Percentiles rank a stretch among this genome's conserved stretches.
These are phyloP conservation scores for Thryonomys swinderianus DNA, from an alignment of 2,113 vertebrate genomes.

Conservation along the genomic window DNA sequence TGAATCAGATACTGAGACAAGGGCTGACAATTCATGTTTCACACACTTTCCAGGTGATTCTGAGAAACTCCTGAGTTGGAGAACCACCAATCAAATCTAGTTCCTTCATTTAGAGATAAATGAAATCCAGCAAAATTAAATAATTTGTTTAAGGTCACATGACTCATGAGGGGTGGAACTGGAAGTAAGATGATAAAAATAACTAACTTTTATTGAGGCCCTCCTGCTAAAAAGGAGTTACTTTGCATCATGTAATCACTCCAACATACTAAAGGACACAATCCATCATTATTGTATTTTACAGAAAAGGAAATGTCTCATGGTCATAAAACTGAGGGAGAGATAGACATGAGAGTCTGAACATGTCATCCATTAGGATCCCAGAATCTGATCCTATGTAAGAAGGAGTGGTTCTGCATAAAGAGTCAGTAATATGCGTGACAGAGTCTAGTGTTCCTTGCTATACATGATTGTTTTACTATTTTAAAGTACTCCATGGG, in stretches of 20 bases:
- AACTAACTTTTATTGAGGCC: background rate
- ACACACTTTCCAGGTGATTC: background rate
- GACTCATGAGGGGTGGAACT: background rate
- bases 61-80: background rate
- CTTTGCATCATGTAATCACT: background rate
- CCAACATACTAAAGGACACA: background rate
- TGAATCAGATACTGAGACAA: background rate
- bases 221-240: background rate
- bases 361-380: background rate
- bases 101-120: background rate
- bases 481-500: background rate
- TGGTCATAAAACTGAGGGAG: background rate
- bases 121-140: conserved; percentile 17
- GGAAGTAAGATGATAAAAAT: background rate
- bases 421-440: background rate
- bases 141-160: background rate
- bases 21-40: background rate
- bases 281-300: background rate
- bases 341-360: background rate
- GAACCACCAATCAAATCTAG: background rate
- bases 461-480: background rate
- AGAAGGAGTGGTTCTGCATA: background rate
- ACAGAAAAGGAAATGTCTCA: conserved; percentile 2
- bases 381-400: background rate
- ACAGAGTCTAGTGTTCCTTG: background rate